Conservation (phyloP, 2,113 vertebrate species). For the Bolborhynchus lineola region DNA sequence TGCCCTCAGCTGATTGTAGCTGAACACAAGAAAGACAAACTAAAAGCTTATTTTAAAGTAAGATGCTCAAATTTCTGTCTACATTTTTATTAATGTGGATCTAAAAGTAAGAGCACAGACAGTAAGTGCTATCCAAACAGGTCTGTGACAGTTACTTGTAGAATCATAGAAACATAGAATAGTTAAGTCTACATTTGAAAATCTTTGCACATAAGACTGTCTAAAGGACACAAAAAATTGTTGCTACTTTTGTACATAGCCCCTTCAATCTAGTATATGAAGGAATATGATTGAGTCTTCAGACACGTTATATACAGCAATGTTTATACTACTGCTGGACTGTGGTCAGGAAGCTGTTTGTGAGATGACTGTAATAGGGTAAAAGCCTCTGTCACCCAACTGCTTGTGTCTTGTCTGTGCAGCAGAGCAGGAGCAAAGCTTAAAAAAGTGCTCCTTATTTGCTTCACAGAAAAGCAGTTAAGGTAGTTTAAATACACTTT, state of each 20-base stretch:
- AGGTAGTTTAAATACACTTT: background rate
- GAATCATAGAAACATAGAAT: too few species aligned
- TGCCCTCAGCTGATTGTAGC: background rate
- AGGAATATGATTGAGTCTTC: background rate
- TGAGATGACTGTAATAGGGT: background rate
- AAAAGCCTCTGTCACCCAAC: background rate
- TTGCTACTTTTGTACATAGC: background rate
- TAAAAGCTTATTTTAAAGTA: background rate
- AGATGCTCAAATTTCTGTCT: background rate
- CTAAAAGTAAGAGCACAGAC: background rate
- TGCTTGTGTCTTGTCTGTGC: background rate
- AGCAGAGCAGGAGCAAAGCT: background rate
- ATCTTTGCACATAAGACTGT: background rate
- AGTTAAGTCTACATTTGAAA: background rate
- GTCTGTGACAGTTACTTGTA: background rate
- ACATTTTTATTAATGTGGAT: background rate
- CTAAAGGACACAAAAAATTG: background rate
- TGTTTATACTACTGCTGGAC: background rate
- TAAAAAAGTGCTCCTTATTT: background rate
- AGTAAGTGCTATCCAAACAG: background rate
- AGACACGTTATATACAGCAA: background rate
- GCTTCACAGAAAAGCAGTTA: background rate
- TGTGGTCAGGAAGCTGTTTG: background rate
- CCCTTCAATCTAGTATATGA: background rate
- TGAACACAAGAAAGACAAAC: background rate